Percentiles rank a stretch among this genome's conserved stretches.
These are phyloP conservation scores for Porites cylindrica DNA, from an alignment of 92 coral and sea anemone species.

Conservation along the genomic window DNA sequence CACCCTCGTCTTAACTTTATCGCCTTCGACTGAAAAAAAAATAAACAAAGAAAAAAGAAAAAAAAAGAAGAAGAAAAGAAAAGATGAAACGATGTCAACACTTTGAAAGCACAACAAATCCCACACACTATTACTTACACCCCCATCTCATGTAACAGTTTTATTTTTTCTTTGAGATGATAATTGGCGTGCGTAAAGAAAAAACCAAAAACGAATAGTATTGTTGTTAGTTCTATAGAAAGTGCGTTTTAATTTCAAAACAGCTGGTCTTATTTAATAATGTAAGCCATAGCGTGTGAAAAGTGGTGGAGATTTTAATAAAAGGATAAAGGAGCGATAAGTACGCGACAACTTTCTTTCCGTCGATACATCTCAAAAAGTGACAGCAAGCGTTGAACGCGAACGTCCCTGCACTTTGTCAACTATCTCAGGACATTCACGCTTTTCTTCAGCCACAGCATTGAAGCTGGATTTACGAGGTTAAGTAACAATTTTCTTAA, in stretches of 20 bases:
- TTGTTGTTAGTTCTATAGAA: neutral
- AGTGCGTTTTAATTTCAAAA: neutral
- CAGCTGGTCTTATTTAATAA: constrained; percentile 41
- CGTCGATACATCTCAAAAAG: constrained; percentile 1
- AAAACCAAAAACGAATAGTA: neutral
- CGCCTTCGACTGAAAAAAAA: no score
- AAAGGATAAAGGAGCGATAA: neutral
- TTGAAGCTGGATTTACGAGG: neutral
- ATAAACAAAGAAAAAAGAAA: neutral
- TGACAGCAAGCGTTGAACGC: constrained; percentile 28
- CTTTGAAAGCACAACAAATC: neutral
- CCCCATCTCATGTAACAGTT: neutral
- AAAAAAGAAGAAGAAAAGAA: neutral
- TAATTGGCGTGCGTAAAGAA: neutral
- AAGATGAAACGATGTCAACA: neutral
- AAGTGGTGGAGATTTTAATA: constrained; percentile 17
- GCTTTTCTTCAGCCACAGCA: neutral
- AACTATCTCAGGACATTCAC: neutral
- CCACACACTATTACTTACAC: neutral
- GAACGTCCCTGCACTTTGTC: neutral
- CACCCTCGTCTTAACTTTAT: neutral
- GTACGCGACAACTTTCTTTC: constrained; percentile 4
- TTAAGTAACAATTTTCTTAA: no score
- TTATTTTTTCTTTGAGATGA: neutral
- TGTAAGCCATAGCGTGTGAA: neutral